Base-by-base conservation (phyloP, 1,140 invertebrate species). In the Gerris buenoi region DNA sequence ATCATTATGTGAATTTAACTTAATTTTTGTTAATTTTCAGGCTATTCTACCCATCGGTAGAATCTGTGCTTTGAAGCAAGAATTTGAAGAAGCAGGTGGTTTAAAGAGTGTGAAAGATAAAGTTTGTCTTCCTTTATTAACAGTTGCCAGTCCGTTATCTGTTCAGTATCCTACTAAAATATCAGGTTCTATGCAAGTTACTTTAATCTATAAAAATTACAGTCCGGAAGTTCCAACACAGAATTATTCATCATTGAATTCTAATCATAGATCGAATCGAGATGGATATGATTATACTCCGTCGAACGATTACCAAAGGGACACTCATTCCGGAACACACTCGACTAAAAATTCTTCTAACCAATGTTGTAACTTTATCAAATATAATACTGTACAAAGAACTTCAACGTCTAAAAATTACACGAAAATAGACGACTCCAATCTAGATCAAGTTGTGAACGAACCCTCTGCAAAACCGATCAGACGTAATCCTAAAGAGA, bases 11-110 rank as follows among this genome's bases (percentile, higher is more conserved):
- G 5, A 46, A 46, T 46, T 10, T 46, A 46, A 10, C 33, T 60
- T 60, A 27, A 60, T 27, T 66, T 60, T 27, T 66, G 14, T 60
- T 66, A 25, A 14, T n/a, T 60, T 60, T 14, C 57, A 66, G 65
- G 65, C 65, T n/a, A 66, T 25, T n/a, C 25, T 66, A 22, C 65
- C 65, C 23, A 18, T 60, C 23, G 27, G 18, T 18, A 66, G 56
- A 28, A 22, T 66, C 10, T 26, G 56, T 23, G 15, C 57, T 27
- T 25, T 66, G 5, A 33, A 66, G 28, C 2, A 56, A 25, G 29
- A 60, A 2, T 66, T 58, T 29, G 26, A 27, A 18, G 33, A 59
- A 28, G 23, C 27, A n/a, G 56, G 57, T 27, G 26, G 56, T 1
- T 22, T 18, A 46, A 18, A 28, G 26, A 5, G n/a, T 60, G 56